Percentiles rank a stretch among this genome's conserved stretches.
phyloP scores from a whole-genome alignment of 37 sponge, comb jelly and placozoan species.

The Tethya wilhelma region DNA sequence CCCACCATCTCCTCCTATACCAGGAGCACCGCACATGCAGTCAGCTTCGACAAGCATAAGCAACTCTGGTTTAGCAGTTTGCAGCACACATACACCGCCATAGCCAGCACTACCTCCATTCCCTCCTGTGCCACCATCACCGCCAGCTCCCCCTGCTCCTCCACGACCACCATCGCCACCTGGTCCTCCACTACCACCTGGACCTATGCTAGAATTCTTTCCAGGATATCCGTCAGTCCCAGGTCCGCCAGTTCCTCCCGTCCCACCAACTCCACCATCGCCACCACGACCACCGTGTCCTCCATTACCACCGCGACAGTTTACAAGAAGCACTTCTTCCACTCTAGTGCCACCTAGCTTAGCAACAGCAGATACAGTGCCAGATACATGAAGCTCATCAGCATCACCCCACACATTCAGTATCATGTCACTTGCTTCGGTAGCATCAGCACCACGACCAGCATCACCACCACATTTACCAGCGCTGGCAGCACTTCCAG shows the following conservation, averaged over 20 bases:
- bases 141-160: conserved; percentile 78
- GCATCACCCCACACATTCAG: conserved; percentile 61
- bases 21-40: conserved; percentile 51
- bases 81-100: conserved; percentile 67
- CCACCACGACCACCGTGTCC: conserved; percentile 84
- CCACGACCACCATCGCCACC: conserved; percentile 84
- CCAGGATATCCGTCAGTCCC: conserved; percentile 63
- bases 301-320: conserved; percentile 78
- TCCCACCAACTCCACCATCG: conserved; percentile 75
- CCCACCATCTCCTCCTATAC: conserved; percentile 54
- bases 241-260: conserved; percentile 64
- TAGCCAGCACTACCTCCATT: conserved; percentile 69
- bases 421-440: conserved; percentile 79
- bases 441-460: conserved; percentile 53
- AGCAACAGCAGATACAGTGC: conserved; percentile 39
- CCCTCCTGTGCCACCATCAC: conserved; percentile 66
- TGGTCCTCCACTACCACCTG: conserved; percentile 73
- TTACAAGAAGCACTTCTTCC: conserved; percentile 72
- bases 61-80: conserved; percentile 47
- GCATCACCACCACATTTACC: conserved; percentile 69
- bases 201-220: conserved; percentile 33
- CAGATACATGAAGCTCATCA: conserved; percentile 48
- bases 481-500: conserved; percentile 59
- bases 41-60: conserved; percentile 76
- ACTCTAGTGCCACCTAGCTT: conserved; percentile 59